A percentile compares a stretch with the other conserved stretches of the same genome.
These are phyloP conservation scores for Cryptomyrus ogoouensis DNA, from an alignment of 2,113 vertebrate genomes.

Conservation along the genomic window DNA sequence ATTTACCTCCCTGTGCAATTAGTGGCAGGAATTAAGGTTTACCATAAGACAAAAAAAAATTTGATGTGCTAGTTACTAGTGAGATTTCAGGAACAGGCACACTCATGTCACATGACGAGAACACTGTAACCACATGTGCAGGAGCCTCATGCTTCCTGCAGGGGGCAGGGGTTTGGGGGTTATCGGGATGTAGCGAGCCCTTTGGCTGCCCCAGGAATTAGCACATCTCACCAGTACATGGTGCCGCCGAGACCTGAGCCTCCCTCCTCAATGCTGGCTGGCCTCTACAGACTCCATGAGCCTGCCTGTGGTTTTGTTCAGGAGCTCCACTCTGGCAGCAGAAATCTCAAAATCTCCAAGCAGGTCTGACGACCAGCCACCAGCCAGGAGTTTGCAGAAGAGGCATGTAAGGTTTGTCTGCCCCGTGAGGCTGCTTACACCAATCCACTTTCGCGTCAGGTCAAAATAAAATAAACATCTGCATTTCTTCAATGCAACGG, in stretches of 20 bases:
- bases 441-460: not conserved
- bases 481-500: slow-evolving; percentile 2
- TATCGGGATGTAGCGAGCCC: slow-evolving; percentile 9
- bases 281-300: not conserved
- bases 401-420: not conserved
- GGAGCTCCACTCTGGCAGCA: not conserved
- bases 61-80: not conserved
- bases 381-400: not conserved
- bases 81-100: slow-evolving; percentile 15
- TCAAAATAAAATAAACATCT: not conserved
- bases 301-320: not conserved
- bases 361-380: not conserved
- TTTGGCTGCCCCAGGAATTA: slow-evolving; percentile 10
- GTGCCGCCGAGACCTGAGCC: not conserved
- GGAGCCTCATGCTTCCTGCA: not conserved
- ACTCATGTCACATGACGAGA: not conserved
- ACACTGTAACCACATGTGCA: not conserved
- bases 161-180: not conserved
- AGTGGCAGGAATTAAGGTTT: slow-evolving; percentile 14
- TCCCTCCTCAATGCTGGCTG: slow-evolving; percentile 23
- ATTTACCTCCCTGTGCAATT: not conserved
- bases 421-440: not conserved
- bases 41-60: slow-evolving; percentile 4
- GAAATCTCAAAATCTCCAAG: not conserved
- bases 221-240: not conserved